phyloP scores from a whole-genome alignment of 1,140 invertebrate genomes.

The Drosophila pallidifrons region DNA sequence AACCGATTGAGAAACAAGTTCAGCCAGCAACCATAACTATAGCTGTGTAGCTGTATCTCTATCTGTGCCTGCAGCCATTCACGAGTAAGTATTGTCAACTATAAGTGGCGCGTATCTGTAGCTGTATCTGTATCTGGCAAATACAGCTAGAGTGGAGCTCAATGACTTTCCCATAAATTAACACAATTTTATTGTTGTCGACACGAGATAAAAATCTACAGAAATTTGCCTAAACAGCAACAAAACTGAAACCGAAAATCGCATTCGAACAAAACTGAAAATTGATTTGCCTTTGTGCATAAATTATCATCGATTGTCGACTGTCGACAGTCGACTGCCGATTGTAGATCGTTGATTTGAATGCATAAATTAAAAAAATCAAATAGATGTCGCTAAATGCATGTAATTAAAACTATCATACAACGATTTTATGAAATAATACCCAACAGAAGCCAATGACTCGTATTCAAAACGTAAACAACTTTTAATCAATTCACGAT shows the following conservation, averaged over 20 bases:
- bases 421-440: slow-evolving; percentile 19
- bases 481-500: not conserved
- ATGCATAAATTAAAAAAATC: slow-evolving; percentile 51
- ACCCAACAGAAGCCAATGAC: slow-evolving; percentile 21
- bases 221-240: slow-evolving; percentile 80
- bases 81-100: slow-evolving; percentile 8
- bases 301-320: slow-evolving; percentile 59
- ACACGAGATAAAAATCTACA: slow-evolving; percentile 76
- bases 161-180: slow-evolving; percentile 77
- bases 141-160: slow-evolving; percentile 35
- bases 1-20: slow-evolving; percentile 72
- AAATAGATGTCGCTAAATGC: slow-evolving; percentile 49
- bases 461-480: slow-evolving; percentile 10
- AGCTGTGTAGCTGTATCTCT: slow-evolving; percentile 19
- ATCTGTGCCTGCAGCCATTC: slow-evolving; percentile 36
- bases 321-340: not conserved
- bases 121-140: slow-evolving; percentile 38
- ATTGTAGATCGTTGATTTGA: slow-evolving; percentile 39
- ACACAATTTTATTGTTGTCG: slow-evolving; percentile 82
- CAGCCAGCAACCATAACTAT: slow-evolving; percentile 25
- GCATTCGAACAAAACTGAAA: slow-evolving; percentile 67
- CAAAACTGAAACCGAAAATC: slow-evolving; percentile 59
- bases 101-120: slow-evolving; percentile 25
- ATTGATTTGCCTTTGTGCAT: slow-evolving; percentile 73
- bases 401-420: slow-evolving; percentile 42